Conservation (phyloP, 2,888 invertebrate species). For the Theretra japonica region DNA sequence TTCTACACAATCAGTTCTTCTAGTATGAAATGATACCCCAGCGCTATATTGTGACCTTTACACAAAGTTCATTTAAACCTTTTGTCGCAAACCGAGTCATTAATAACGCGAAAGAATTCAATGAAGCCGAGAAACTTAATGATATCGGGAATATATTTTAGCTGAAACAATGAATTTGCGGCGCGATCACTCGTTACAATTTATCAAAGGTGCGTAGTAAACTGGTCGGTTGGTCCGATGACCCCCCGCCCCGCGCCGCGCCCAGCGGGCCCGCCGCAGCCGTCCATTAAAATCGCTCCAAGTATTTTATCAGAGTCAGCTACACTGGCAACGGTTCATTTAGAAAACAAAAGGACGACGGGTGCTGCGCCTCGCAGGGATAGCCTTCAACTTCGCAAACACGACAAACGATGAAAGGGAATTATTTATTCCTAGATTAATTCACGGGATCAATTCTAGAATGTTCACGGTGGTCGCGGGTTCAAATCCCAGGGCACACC, state of each 20-base stretch:
- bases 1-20: too few species aligned
- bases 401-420: neutral
- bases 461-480: too few species aligned
- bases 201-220: neutral
- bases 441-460: too few species aligned
- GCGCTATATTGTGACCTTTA: neutral
- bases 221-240: neutral
- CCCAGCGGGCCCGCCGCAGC: neutral
- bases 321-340: constrained; percentile 53
- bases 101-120: neutral
- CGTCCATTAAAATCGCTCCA: constrained; percentile 40
- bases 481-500: too few species aligned
- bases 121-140: neutral
- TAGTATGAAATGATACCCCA: too few species aligned
- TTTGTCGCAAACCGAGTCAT: neutral
- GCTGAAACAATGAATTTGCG: neutral
- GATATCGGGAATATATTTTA: neutral
- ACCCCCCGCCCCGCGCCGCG: neutral
- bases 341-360: constrained; percentile 54
- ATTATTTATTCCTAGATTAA: neutral
- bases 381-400: neutral
- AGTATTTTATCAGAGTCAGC: constrained; percentile 49
- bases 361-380: constrained; percentile 33
- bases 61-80: neutral
- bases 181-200: neutral